phyloP scores from a whole-genome alignment of 2,113 vertebrate genomes.

The Takifugu bimaculatus region DNA sequence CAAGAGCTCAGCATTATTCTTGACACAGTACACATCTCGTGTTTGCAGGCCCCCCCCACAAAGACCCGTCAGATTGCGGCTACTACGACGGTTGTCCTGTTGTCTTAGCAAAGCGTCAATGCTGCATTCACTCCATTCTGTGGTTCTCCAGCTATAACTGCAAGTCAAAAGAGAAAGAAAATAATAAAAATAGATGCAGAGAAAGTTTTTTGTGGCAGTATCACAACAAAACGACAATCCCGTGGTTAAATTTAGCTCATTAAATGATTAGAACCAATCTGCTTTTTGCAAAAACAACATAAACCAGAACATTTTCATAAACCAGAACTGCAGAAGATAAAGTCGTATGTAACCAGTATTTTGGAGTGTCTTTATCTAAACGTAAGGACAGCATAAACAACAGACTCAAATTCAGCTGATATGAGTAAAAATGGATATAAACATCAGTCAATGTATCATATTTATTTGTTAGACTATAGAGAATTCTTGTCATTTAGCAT shows the following conservation, averaged over 20 bases:
- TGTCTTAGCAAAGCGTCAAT: constrained; percentile 90
- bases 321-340: neutral
- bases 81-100: constrained; percentile 86
- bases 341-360: neutral
- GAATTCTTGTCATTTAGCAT: constrained; percentile 7
- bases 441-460: neutral
- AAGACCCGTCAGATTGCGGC: constrained; percentile 83
- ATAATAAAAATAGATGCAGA: neutral
- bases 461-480: neutral
- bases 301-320: neutral
- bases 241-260: no score
- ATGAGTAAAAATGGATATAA: constrained; percentile 20
- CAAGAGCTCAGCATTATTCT: constrained; percentile 82
- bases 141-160: constrained; percentile 88
- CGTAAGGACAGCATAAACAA: no score
- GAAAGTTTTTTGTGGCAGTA: neutral
- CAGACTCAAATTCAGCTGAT: constrained; percentile 30
- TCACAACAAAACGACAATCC: neutral
- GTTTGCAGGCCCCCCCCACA: constrained; percentile 93
- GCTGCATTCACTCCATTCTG: constrained; percentile 92
- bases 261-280: no score
- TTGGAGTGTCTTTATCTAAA: no score
- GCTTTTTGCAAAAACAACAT: neutral
- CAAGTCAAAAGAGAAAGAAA: neutral
- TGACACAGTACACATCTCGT: constrained; percentile 87